phyloP scores from a whole-genome alignment of 2,797 vertebrate genomes.

The Lithobates pipiens region DNA sequence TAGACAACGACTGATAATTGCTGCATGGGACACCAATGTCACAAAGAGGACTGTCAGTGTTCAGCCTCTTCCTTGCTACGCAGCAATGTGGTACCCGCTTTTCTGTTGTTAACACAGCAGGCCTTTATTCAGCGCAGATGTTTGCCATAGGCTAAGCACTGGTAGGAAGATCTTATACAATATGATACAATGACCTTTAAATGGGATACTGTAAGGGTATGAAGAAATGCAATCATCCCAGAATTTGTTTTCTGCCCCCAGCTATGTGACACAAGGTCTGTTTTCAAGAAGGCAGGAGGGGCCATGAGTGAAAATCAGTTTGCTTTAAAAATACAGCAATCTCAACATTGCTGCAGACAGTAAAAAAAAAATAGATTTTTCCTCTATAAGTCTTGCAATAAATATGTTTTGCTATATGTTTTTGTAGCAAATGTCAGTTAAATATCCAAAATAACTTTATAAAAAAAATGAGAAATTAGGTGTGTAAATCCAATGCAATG shows the following conservation, averaged over 20 bases:
- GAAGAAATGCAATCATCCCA: conserved; percentile 44
- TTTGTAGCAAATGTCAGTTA: no score
- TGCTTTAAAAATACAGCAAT: conserved; percentile 16
- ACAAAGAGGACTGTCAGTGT: conserved; percentile 37
- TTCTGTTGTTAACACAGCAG: conserved; percentile 40
- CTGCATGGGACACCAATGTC: conserved; percentile 30
- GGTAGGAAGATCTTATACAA: conserved; percentile 34
- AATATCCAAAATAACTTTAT: no score
- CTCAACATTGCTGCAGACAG: background rate
- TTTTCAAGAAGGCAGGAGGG: conserved; percentile 21
- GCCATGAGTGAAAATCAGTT: conserved; percentile 18
- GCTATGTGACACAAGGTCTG: conserved; percentile 42
- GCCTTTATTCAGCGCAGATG: conserved; percentile 39
- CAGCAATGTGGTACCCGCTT: conserved; percentile 32
- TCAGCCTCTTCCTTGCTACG: background rate
- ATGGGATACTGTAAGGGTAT: conserved; percentile 28
- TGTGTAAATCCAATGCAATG: no score
- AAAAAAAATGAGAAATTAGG: no score
- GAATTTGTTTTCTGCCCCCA: conserved; percentile 26
- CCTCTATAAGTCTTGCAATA: background rate
- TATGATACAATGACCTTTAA: conserved; percentile 55
- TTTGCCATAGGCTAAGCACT: conserved; percentile 33
- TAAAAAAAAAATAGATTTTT: background rate
- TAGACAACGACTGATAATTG: background rate
- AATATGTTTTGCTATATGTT: no score